Conservation (phyloP, 2,888 invertebrate genomes). For the Arrhopalites spinosus region DNA sequence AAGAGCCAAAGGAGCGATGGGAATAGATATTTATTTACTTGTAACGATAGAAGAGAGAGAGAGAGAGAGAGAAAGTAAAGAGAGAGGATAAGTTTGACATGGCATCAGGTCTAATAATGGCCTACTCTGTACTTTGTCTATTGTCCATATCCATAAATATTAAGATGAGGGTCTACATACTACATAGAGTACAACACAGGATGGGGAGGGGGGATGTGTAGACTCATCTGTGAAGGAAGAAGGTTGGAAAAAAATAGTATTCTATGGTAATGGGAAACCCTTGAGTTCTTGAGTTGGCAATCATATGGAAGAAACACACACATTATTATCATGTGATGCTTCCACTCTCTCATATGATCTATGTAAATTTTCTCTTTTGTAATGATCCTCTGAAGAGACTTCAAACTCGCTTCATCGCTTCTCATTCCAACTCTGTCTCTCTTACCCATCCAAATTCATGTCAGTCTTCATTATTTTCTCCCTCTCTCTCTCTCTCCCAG, state of each 20-base stretch:
- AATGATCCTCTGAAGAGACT: conserved; percentile 29
- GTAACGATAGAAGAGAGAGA: too few species aligned
- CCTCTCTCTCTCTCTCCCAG: too few species aligned
- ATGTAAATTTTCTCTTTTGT: conserved; percentile 36
- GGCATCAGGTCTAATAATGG: conserved; percentile 18
- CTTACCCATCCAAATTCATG: conserved; percentile 11
- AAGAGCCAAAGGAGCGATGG: conserved; percentile 17
- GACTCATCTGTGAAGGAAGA: neutral
- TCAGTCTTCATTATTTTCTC: neutral
- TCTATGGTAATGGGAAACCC: conserved; percentile 22
- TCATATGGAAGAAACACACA: conserved; percentile 31
- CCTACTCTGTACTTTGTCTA: conserved; percentile 12
- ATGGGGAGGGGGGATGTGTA: neutral
- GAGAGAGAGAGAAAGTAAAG: neutral
- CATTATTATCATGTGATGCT: conserved; percentile 13
- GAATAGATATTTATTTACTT: conserved; percentile 28
- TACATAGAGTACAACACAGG: neutral
- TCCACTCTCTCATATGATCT: conserved; percentile 30
- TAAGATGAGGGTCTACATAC: conserved; percentile 10
- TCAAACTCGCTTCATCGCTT: conserved; percentile 40
- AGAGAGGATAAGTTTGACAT: conserved; percentile 33
- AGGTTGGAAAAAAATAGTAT: neutral
- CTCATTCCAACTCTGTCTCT: conserved; percentile 35
- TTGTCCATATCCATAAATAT: conserved; percentile 30
- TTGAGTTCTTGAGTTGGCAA: conserved; percentile 39